These are phyloP conservation scores for Pyrgilauda ruficollis DNA, from an alignment of 2,113 vertebrate genomes.

Conservation along the genomic window DNA sequence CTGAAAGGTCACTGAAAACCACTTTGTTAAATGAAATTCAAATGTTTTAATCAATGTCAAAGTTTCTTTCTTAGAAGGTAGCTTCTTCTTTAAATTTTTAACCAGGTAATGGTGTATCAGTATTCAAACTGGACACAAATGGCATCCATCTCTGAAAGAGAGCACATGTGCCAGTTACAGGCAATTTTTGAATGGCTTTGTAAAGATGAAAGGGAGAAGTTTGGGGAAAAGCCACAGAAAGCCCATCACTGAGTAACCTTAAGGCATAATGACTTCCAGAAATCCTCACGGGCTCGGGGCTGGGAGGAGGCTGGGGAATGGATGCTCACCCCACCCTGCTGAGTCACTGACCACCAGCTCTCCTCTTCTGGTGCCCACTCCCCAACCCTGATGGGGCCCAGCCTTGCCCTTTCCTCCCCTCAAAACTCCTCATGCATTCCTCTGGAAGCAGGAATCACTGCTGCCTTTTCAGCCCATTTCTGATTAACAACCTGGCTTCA, in stretches of 20 bases:
- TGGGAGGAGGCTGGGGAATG: background rate
- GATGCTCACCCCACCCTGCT: fast-evolving
- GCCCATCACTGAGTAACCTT: background rate
- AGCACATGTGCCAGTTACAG: background rate
- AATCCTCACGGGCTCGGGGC: fast-evolving
- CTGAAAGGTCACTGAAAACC: background rate
- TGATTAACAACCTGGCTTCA: background rate
- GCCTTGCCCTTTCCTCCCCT: background rate
- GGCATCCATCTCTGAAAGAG: background rate
- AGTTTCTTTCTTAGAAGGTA: background rate
- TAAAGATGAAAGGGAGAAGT: background rate
- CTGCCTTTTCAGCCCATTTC: background rate
- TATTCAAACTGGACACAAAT: background rate
- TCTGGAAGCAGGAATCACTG: background rate
- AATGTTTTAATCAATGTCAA: background rate
- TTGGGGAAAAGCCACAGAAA: background rate
- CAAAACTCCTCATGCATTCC: background rate
- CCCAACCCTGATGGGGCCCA: fast-evolving
- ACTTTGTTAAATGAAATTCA: background rate
- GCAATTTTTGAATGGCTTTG: background rate
- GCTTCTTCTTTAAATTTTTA: background rate
- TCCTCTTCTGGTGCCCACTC: fast-evolving
- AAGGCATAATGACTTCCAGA: background rate
- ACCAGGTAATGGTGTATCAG: background rate
- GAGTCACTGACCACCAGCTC: background rate